Percentiles rank a stretch among this genome's conserved stretches.
Evolutionary conservation across 2,888 invertebrate species (phyloP).

Genomic region (Lasioglossum leucozonium): DNA sequence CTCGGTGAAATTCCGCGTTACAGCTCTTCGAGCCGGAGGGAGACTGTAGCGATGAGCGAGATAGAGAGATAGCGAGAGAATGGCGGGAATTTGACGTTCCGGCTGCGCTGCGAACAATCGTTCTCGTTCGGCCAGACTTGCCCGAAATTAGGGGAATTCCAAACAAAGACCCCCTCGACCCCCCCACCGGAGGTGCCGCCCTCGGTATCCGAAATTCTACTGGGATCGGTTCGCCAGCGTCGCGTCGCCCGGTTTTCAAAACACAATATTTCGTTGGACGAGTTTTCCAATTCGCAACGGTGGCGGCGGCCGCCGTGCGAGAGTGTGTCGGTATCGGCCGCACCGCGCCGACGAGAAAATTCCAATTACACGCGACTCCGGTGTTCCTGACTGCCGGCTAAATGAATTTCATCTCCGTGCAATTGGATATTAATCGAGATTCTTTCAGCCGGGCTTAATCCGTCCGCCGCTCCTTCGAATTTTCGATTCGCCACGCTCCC

Average conservation of each 20-base stretch:
- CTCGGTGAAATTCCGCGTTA: constrained; percentile 19
- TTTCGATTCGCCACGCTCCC: constrained; percentile 7
- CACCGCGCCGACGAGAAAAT: constrained; percentile 4
- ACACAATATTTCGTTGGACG: constrained; percentile 9
- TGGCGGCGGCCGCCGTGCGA: neutral
- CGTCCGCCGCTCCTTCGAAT: neutral
- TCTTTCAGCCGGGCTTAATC: neutral
- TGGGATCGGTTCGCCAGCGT: neutral
- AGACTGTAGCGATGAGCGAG: neutral
- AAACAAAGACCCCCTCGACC: constrained; percentile 30
- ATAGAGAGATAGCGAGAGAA: neutral
- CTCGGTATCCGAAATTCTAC: neutral
- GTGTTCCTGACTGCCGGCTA: constrained; percentile 2
- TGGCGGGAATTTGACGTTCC: constrained; percentile 33
- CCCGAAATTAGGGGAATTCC: constrained; percentile 46
- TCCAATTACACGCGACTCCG: constrained; percentile 12
- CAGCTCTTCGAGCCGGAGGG: neutral
- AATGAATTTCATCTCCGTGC: constrained; percentile 12
- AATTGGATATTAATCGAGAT: constrained; percentile 10
- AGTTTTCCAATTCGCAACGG: constrained; percentile 13
- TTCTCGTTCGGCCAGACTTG: constrained; percentile 30
- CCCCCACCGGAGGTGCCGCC: too few relatives aligned
- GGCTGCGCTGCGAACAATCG: constrained; percentile 16
- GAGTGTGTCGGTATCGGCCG: neutral
- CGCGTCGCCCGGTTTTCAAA: neutral